Base-by-base conservation (phyloP, 2,113 vertebrate genomes). In the Crocuta crocuta region DNA sequence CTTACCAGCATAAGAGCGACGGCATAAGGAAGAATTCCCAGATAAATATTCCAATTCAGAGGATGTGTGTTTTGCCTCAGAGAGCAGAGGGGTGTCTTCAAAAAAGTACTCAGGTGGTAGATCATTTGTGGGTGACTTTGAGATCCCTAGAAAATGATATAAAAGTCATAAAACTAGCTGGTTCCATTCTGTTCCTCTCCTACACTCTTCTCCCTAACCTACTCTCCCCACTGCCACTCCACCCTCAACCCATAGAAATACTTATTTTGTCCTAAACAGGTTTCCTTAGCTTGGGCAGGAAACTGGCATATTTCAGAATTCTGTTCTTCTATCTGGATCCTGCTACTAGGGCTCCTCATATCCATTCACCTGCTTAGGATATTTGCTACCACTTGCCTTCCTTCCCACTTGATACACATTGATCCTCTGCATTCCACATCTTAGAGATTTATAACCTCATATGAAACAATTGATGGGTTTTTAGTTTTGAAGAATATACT, bases 71-170 rank as follows among this genome's bases (percentile, higher is more conserved):
- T 6, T 61, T 70, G 5, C 70, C 19, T 39, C 33, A 79, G 1
- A 16, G 4, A 19, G 17, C 23, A 2, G 2, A 28, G 3, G 5
- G 21, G 0, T 86, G 16, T 71, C 19, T 35, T 94, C 9, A 28
- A 35, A 58, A 80, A 11, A 73, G 5, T 5, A 12, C 9, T 3
- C 53, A 53, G 7, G 12, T 35, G 21, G 50, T n/a, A 13, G 35
- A 50, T 31, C 6, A 50, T 4, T 5, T 68, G 24, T 28, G 0
- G 5, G 0, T 35, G n/a, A 45, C 1, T 71, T 9, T 65, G 53
- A 45, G 39, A 8, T 4, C n/a, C 73, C 79, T 94, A 58, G 19
- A 71, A 86, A 43, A 63, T 16, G 10, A 12, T 65, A 85, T 11
- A 58, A 70, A 93, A 28, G 1, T 89, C 28, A 83, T 58, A 43